Percentiles rank a stretch among this genome's conserved stretches.
These are phyloP conservation scores for Cardiocondyla obscurior DNA, from an alignment of 1,140 invertebrate genomes.

Conservation along the genomic window DNA sequence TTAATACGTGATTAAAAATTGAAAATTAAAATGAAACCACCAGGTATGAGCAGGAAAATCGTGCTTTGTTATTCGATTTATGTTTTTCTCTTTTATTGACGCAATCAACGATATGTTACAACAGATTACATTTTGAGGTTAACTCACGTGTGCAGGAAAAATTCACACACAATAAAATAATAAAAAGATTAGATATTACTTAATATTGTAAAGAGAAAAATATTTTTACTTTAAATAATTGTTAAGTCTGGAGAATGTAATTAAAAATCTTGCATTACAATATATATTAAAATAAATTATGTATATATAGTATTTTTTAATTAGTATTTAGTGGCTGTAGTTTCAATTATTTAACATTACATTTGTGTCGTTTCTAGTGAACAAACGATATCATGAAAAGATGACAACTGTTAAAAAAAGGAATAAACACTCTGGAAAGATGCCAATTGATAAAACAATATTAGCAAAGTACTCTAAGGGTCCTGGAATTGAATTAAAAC, in stretches of 20 bases:
- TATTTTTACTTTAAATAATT: not conserved
- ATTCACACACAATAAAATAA: not conserved
- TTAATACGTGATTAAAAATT: not conserved
- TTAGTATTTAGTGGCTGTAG: not conserved
- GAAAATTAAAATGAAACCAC: not conserved
- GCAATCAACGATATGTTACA: not conserved
- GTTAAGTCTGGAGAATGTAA: not conserved
- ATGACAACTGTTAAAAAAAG: not conserved
- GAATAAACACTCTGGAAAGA: conserved; percentile 50
- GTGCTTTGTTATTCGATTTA: not conserved
- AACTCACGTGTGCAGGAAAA: not conserved
- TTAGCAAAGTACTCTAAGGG: conserved; percentile 87
- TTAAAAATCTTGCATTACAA: not conserved
- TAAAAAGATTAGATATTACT: not conserved
- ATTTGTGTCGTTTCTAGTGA: not conserved
- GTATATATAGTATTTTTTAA: not conserved
- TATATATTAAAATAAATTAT: not conserved
- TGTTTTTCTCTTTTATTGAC: not conserved
- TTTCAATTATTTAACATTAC: not conserved
- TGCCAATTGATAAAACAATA: conserved; percentile 78
- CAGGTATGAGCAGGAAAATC: not conserved
- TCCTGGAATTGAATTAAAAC: conserved; percentile 84
- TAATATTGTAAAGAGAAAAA: not conserved
- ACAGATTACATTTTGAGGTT: not conserved
- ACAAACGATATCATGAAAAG: not conserved